phyloP scores from a whole-genome alignment of 1,140 invertebrate genomes.

The Euura saliciscinereae region DNA sequence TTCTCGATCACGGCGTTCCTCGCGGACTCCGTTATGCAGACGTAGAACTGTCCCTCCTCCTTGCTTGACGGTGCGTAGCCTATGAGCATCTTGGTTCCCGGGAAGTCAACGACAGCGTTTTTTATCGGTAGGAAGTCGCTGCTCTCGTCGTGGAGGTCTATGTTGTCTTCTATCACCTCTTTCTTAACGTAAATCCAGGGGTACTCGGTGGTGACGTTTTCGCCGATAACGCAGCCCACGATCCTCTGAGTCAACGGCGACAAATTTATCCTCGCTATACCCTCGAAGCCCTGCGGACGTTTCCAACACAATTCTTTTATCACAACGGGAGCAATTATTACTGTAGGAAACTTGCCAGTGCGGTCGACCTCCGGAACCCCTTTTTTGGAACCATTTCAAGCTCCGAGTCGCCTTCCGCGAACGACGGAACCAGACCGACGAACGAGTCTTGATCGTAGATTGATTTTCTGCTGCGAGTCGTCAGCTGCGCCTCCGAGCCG shows the following conservation, averaged over 20 bases:
- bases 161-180: conserved; percentile 65
- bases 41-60: conserved; percentile 70
- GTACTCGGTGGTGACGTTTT: conserved; percentile 71
- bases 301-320: neutral
- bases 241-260: conserved; percentile 57
- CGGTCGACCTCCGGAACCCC: neutral
- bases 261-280: conserved; percentile 47
- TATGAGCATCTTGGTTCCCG: conserved; percentile 66
- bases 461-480: neutral
- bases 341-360: neutral
- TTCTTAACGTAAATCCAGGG: conserved; percentile 73
- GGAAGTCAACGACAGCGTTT: conserved; percentile 59
- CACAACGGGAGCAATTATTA: neutral
- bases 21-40: conserved; percentile 66
- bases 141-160: conserved; percentile 56
- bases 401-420: neutral
- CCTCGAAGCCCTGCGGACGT: conserved; percentile 32
- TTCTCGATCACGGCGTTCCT: conserved; percentile 56
- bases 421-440: neutral
- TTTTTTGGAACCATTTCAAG: neutral
- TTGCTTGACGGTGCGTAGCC: conserved; percentile 70
- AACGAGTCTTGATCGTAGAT: neutral
- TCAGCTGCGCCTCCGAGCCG: neutral
- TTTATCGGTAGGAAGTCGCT: conserved; percentile 66
- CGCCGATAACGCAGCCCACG: conserved; percentile 58